Percentiles rank a stretch among this genome's conserved stretches.
Evolutionary conservation across 2,113 vertebrate genomes (phyloP).

Genomic region (Lampris megalopsis): DNA sequence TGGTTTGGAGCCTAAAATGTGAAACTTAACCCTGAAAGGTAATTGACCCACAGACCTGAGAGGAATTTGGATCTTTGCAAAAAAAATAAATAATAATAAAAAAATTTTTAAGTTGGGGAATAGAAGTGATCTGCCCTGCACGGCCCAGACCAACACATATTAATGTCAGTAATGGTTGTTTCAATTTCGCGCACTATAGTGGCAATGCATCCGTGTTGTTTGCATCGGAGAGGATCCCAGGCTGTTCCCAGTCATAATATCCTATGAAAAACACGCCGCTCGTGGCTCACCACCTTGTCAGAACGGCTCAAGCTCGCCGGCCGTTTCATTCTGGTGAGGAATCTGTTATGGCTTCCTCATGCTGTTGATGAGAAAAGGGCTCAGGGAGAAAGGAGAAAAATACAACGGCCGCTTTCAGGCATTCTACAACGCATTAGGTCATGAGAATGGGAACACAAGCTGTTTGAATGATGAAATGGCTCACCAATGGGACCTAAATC

Average conservation of each 20-base stretch:
- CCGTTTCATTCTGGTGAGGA: constrained; percentile 45
- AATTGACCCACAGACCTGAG: constrained; percentile 28
- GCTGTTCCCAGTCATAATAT: background rate
- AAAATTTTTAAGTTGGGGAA: background rate
- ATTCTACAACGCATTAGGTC: constrained; percentile 85
- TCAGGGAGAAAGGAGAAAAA: constrained; percentile 78
- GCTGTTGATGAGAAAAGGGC: constrained; percentile 73
- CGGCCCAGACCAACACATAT: background rate
- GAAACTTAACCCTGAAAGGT: constrained; percentile 42
- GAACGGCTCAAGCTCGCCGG: constrained; percentile 45
- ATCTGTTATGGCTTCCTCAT: constrained; percentile 52
- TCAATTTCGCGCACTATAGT: background rate
- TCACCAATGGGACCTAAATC: constrained; percentile 76
- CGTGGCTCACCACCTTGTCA: constrained; percentile 41
- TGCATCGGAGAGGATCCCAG: background rate
- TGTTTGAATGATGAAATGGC: constrained; percentile 80
- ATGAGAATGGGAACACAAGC: constrained; percentile 83
- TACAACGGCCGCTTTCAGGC: constrained; percentile 74
- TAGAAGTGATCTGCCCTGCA: too few species aligned
- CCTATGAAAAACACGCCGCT: background rate
- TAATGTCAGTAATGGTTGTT: background rate
- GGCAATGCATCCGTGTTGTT: background rate
- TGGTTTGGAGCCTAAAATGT: constrained; percentile 55
- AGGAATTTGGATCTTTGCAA: too few species aligned
- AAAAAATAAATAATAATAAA: constrained; percentile 6